A percentile compares a stretch with the other conserved stretches of the same genome.
Conservation (phyloP, 1,140 invertebrate species). For the Berghia stephanieae region DNA sequence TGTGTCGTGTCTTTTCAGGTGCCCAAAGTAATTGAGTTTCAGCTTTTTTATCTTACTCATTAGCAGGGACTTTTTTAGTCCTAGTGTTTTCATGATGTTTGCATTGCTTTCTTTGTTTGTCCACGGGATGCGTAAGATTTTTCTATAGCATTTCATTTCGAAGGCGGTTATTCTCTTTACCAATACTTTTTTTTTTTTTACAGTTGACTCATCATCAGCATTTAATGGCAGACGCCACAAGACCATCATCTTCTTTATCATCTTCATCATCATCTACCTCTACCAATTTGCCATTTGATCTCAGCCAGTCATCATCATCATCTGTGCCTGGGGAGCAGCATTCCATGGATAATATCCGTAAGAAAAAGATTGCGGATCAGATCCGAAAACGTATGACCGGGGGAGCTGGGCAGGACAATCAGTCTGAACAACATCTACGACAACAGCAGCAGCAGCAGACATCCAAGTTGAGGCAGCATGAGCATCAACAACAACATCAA, state of each 20-base stretch:
- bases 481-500: too few relatives aligned
- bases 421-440: conserved; percentile 38
- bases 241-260: not conserved
- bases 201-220: not conserved
- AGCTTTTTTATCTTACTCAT: too few relatives aligned
- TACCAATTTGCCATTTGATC: not conserved
- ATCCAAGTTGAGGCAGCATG: not conserved
- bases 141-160: too few relatives aligned
- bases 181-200: not conserved
- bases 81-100: too few relatives aligned
- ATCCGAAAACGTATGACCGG: conserved; percentile 50
- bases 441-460: not conserved
- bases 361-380: conserved; percentile 51
- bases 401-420: too few relatives aligned
- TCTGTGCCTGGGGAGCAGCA: not conserved
- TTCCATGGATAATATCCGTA: conserved; percentile 51
- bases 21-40: too few relatives aligned
- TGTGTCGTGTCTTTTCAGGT: too few relatives aligned
- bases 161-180: not conserved
- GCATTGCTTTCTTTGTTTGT: too few relatives aligned
- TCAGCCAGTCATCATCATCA: conserved; percentile 13
- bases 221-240: not conserved
- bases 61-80: too few relatives aligned
- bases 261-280: conserved; percentile 8
- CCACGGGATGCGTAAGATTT: too few relatives aligned